Evolutionary conservation across 2,888 invertebrate genomes (phyloP), one percentile per base, ranked within the genome.

Genomic region (Oligia fasciuncula): DNA sequence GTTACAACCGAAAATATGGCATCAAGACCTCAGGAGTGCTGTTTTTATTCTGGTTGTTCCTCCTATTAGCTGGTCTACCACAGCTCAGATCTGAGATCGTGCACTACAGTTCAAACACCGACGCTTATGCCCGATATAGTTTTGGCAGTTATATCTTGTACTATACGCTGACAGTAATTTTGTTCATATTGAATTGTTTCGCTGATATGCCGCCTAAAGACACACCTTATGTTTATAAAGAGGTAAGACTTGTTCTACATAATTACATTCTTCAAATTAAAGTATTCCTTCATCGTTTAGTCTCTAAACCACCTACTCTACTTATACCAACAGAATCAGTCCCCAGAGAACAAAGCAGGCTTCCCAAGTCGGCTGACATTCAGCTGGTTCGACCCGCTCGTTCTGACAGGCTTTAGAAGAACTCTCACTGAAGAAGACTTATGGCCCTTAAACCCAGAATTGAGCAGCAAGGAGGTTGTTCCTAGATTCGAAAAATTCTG

Each of bases 31-130:
- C 99, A 8, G 99, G 99, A 9, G 97, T 98, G 73, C 96, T 99
- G 85, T 99, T 99, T 94, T 94, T 99, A 81, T 99, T 99, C 95
- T 99, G 99, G 99, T 97, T 99, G 29, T 92, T 99, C 0, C 94
- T 98, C 76, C 95, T 97, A 0, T 40, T 99, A 29, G 98, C 98
- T 72, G 98, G 98, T 11, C 96, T 98, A 81, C 97, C 98, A 4
- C 98, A 98, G 86, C 98, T 98, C 89, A 97, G 98, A 89, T 97
- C 98, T 51, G 97, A 98, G 93, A 94, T 97, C 1, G 73, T 93
- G 35, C 92, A 94, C 63, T 91, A 93, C 60, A 91, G 92, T 40
- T 90, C 93, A n/a, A 93, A 92, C 4, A 93, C 96, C 6, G 95
- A 96, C 70, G 95, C 97, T 23, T 97, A 97, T 93, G 96, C 96